A percentile compares a stretch with the other conserved stretches of the same genome.
These are phyloP conservation scores for Sepioteuthis lessoniana DNA, from an alignment of 2,888 invertebrate species.

Conservation along the genomic window DNA sequence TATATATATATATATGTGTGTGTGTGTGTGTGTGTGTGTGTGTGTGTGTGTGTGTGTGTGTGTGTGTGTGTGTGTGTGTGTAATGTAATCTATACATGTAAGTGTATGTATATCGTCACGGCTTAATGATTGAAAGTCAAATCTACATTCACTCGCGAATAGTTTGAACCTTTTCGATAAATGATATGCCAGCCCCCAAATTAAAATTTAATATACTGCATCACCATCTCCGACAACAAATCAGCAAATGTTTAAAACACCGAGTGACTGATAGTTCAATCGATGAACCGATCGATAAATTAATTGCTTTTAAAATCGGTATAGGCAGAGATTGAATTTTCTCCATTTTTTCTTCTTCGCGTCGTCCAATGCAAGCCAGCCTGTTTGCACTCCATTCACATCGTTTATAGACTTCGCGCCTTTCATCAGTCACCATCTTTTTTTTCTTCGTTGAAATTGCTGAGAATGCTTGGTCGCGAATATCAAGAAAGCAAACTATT, in stretches of 20 bases:
- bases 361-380: not conserved
- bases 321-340: not conserved
- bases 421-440: not conserved
- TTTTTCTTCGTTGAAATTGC: not conserved
- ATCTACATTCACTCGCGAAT: not conserved
- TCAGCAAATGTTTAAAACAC: not conserved
- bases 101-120: too few species aligned
- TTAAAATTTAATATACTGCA: not conserved
- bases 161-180: not conserved
- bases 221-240: too few species aligned
- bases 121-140: too few species aligned
- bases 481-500: too few species aligned
- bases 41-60: too few species aligned
- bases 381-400: too few species aligned
- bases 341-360: not conserved
- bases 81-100: too few species aligned
- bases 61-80: too few species aligned
- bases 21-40: too few species aligned
- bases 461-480: too few species aligned
- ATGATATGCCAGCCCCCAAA: not conserved
- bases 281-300: not conserved
- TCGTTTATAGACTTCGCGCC: too few species aligned
- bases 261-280: not conserved
- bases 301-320: not conserved
- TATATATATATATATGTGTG: too few species aligned